Evolutionary conservation across 64 coral and sea anemone species (phyloP), one percentile per base, ranked within the genome.

Genomic region (Acropora tenuis): DNA sequence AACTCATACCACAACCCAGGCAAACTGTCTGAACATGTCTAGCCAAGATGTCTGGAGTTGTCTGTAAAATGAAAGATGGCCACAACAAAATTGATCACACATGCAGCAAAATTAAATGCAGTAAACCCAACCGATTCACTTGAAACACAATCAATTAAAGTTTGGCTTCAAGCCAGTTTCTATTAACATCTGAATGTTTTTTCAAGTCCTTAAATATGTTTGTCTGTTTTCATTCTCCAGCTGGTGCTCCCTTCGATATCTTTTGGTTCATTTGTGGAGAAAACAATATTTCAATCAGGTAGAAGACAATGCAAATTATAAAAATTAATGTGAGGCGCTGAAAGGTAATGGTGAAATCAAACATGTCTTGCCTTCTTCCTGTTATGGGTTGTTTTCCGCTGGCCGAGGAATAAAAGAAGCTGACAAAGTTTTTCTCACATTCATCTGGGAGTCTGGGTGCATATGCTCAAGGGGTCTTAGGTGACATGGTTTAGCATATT

Each of bases 231-330:
- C 40, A 20, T 20, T 13, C 49, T 42, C 61, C 53, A 85, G 82
- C 63, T 52, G 61, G 82, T 18, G 82, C 72, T 69, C 82, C 82
- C 46, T 12, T 85, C 71, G 82, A 85, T 71, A 58, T 85, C 7
- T 49, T 85, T 30, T 85, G 82, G 82, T 72, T 85, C 46, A 12
- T 72, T 8, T 85, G 82, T 85, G 82, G 63, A 46, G 50, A 71
- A 48, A 48, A 17, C 17, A 49, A 9, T 16, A n/a, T 85, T 4
- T 17, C 82, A 20, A 48, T 85, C 63, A 85, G 82, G 82, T 85
- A 67, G 11, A 4, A 5, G 52, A 55, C 4, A 55, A 55, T 55
- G 52, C 52, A 55, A 55, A 9, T 30, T 30, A 30, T 30, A 30
- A 30, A 30, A 30, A 30, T 30, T 30, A 30, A 30, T 30, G 30